Evolutionary conservation across 53 echinoderm and acorn worm genomes (phyloP).

Genomic region (Glandiceps talaboti): DNA sequence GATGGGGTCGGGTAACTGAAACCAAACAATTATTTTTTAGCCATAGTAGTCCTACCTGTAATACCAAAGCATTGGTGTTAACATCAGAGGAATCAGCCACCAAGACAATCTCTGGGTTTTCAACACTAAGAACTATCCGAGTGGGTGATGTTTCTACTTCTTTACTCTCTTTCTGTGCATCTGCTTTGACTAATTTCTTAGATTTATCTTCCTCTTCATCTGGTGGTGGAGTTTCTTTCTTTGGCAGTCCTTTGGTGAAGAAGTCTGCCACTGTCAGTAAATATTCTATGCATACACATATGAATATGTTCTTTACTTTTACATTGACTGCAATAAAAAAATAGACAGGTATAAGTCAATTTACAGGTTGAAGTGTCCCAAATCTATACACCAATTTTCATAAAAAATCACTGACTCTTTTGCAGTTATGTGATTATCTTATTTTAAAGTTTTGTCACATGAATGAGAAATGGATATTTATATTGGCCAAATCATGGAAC

Average conservation of each 20-base stretch:
- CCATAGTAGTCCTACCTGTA: slow-evolving; percentile 72
- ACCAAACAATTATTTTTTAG: no score
- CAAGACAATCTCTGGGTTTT: slow-evolving; percentile 83
- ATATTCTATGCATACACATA: slow-evolving; percentile 86
- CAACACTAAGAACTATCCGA: slow-evolving; percentile 54
- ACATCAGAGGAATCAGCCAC: slow-evolving; percentile 66
- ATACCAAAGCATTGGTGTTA: slow-evolving; percentile 82
- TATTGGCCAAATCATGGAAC: no score
- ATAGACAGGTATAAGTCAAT: no score
- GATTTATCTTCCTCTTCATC: slow-evolving; percentile 28
- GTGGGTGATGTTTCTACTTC: slow-evolving; percentile 33
- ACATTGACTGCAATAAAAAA: slow-evolving; percentile 45
- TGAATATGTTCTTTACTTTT: slow-evolving; percentile 62
- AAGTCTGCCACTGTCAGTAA: slow-evolving; percentile 82
- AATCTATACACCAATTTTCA: no score
- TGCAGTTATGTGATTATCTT: no score
- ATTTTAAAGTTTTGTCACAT: no score
- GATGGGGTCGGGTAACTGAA: no score
- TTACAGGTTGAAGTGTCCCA: no score
- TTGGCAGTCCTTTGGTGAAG: slow-evolving; percentile 83
- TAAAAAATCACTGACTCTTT: no score
- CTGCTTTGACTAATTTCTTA: slow-evolving; percentile 10
- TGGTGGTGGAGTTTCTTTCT: slow-evolving; percentile 23
- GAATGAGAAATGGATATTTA: no score
- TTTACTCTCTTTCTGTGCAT: slow-evolving; percentile 9